These are phyloP conservation scores for Vireo altiloquus DNA, from an alignment of 2,113 vertebrate genomes.

Conservation along the genomic window DNA sequence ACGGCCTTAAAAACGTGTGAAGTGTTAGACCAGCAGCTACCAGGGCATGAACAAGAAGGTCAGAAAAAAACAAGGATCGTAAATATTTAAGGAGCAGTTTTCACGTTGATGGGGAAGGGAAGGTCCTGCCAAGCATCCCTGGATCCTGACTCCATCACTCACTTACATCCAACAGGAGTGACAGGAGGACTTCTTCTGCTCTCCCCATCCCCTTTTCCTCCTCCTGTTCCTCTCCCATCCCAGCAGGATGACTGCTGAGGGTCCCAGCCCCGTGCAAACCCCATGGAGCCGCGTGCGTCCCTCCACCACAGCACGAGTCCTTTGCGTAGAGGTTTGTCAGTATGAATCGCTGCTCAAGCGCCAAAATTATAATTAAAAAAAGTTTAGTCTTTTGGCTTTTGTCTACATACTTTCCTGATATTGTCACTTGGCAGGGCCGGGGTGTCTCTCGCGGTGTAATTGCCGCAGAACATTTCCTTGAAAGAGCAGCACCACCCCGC, in stretches of 20 bases:
- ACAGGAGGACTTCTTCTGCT: neutral
- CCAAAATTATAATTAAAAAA: conserved; percentile 50
- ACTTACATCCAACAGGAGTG: accelerated
- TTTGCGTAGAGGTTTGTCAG: neutral
- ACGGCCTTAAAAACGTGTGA: neutral
- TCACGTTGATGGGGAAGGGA: accelerated
- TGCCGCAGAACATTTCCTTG: conserved; percentile 59
- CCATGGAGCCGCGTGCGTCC: accelerated
- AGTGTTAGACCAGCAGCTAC: neutral
- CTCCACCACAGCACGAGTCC: neutral
- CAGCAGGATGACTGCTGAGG: neutral
- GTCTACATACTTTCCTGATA: conserved; percentile 24
- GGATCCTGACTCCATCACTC: neutral
- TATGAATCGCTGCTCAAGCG: neutral
- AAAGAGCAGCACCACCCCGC: conserved; percentile 22
- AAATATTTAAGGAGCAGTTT: neutral
- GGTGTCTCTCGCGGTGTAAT: conserved; percentile 38
- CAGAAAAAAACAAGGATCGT: neutral
- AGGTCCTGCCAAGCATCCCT: neutral
- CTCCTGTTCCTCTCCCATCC: neutral
- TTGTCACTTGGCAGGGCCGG: conserved; percentile 36
- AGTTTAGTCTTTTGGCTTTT: conserved; percentile 24
- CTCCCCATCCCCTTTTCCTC: neutral
- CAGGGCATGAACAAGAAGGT: neutral
- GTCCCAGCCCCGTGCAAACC: neutral